These are phyloP conservation scores for Itoplectis maculator DNA, from an alignment of 2,888 invertebrate genomes.

Conservation along the genomic window DNA sequence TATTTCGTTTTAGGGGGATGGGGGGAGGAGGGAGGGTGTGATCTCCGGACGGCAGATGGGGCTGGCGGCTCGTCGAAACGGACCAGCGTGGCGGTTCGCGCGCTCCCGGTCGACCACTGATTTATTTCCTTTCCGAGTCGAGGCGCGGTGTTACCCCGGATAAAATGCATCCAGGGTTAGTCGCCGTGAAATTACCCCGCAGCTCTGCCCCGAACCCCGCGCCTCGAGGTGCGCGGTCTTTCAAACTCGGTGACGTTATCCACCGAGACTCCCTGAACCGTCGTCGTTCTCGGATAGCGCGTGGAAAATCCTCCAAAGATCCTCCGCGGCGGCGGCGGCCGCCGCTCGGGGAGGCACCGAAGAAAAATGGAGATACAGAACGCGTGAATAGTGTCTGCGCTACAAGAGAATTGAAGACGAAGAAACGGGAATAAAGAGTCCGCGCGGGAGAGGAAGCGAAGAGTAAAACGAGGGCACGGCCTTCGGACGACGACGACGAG, in stretches of 20 bases:
- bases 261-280: slow-evolving; percentile 8
- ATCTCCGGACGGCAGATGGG: slow-evolving; percentile 14
- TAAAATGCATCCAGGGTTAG: slow-evolving; percentile 77
- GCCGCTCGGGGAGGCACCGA: slow-evolving; percentile 40
- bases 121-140: slow-evolving; percentile 70
- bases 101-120: slow-evolving; percentile 60
- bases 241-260: slow-evolving; percentile 44
- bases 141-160: slow-evolving; percentile 69
- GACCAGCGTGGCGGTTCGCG: slow-evolving; percentile 4
- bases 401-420: slow-evolving; percentile 29
- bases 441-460: slow-evolving; percentile 42
- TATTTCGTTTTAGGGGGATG: slow-evolving; percentile 26
- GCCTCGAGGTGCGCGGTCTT: slow-evolving; percentile 19
- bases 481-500: slow-evolving; percentile 58
- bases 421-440: slow-evolving; percentile 37
- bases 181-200: slow-evolving; percentile 79
- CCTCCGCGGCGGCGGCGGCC: slow-evolving; percentile 61
- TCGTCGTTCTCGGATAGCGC: slow-evolving; percentile 53
- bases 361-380: slow-evolving; percentile 20
- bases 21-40: too few relatives aligned
- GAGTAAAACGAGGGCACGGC: slow-evolving; percentile 19
- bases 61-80: slow-evolving; percentile 28
- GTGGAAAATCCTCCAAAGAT: slow-evolving; percentile 64
- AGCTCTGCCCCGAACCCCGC: slow-evolving; percentile 63
- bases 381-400: slow-evolving; percentile 25